Evolutionary conservation across 92 coral and sea anemone species (phyloP).

Genomic region (Paragorgia papillata): DNA sequence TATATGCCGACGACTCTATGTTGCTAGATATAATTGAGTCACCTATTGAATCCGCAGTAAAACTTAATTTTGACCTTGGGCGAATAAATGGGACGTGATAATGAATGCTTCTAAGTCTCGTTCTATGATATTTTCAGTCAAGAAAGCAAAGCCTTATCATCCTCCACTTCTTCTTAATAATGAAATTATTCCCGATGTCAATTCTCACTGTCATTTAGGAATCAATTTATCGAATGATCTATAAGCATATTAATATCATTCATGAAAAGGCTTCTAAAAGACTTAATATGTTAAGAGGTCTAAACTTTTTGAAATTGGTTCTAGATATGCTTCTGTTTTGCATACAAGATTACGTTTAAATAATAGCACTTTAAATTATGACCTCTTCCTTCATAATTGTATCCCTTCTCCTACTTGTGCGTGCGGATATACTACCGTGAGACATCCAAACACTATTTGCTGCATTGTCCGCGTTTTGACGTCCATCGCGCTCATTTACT

Average conservation of each 20-base stretch:
- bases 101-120: conserved; percentile 37
- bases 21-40: conserved; percentile 21
- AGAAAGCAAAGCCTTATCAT: background rate
- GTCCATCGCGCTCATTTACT: too few relatives aligned
- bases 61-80: conserved; percentile 47
- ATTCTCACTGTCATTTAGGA: conserved; percentile 33
- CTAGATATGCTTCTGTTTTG: too few relatives aligned
- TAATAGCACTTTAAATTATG: too few relatives aligned
- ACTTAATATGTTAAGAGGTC: conserved; percentile 1
- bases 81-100: conserved; percentile 37
- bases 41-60: conserved; percentile 15
- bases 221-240: background rate
- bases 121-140: conserved; percentile 27
- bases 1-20: conserved; percentile 40
- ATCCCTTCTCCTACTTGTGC: too few relatives aligned
- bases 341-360: too few relatives aligned
- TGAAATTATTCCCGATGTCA: conserved; percentile 3
- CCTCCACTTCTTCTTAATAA: background rate
- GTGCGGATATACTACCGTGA: too few relatives aligned
- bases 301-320: too few relatives aligned
- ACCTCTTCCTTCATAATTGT: too few relatives aligned
- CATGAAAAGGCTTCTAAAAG: background rate
- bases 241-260: background rate
- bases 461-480: too few relatives aligned
- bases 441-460: too few relatives aligned